Evolutionary conservation across 2,888 invertebrate genomes (phyloP).

Genomic region (Nycteola revayana): DNA sequence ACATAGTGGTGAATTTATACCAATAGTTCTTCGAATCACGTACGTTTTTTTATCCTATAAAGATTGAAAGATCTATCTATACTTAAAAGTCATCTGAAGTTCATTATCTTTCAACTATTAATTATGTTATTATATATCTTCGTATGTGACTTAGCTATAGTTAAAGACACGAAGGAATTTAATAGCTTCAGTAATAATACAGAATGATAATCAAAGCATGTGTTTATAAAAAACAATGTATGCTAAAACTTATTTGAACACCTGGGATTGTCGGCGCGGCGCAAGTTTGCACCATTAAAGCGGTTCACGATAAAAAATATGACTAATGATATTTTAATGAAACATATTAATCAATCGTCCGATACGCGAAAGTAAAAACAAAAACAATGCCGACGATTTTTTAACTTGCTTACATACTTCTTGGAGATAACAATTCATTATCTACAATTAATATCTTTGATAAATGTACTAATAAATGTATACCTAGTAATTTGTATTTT

Average conservation of each 20-base stretch:
- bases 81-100: too few species aligned
- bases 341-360: conserved; percentile 32
- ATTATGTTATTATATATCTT: too few species aligned
- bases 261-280: conserved; percentile 17
- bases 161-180: too few species aligned
- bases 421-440: conserved; percentile 20
- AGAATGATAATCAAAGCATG: neutral
- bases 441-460: conserved; percentile 23
- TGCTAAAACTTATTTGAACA: conserved; percentile 21
- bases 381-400: conserved; percentile 23
- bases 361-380: conserved; percentile 24
- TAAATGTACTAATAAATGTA: conserved; percentile 21
- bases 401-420: conserved; percentile 14
- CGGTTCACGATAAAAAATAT: conserved; percentile 26
- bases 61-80: conserved; percentile 21
- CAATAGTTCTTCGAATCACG: conserved; percentile 31
- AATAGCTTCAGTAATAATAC: conserved; percentile 9
- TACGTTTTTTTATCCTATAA: conserved; percentile 20
- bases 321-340: conserved; percentile 35
- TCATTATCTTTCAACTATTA: too few species aligned
- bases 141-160: too few species aligned
- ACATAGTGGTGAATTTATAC: conserved; percentile 39
- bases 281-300: conserved; percentile 20
- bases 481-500: conserved; percentile 16
- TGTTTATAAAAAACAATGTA: too few species aligned